Evolutionary conservation across 1,140 invertebrate genomes (phyloP).

Genomic region (Monochamus saltuarius): DNA sequence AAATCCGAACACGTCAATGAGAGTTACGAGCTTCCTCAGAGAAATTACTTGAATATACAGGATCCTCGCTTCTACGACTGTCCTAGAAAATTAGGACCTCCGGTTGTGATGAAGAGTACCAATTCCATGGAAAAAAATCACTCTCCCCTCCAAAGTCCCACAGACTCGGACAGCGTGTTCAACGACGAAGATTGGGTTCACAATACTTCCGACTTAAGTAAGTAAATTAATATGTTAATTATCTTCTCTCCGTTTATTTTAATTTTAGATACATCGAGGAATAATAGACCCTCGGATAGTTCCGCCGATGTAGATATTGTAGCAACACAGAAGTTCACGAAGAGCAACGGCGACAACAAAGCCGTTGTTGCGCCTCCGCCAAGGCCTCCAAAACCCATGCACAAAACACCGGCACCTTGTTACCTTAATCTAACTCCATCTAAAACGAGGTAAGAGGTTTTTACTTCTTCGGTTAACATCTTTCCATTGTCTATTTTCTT

Average conservation of each 20-base stretch:
- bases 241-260: no score
- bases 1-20: conserved; percentile 31
- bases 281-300: conserved; percentile 53
- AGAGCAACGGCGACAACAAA: conserved; percentile 48
- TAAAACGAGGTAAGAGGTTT: conserved; percentile 33
- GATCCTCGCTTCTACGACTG: conserved; percentile 59
- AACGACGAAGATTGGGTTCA: conserved; percentile 60
- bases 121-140: conserved; percentile 25
- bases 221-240: no score
- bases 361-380: conserved; percentile 60
- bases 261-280: conserved; percentile 24
- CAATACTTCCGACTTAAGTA: conserved; percentile 31
- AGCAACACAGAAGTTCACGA: conserved; percentile 60
- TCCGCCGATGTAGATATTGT: conserved; percentile 58
- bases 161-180: conserved; percentile 61
- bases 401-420: conserved; percentile 55
- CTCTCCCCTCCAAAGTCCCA: conserved; percentile 57
- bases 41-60: conserved; percentile 43
- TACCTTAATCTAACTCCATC: conserved; percentile 56
- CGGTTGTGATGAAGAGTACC: neutral
- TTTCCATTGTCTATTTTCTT: neutral
- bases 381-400: conserved; percentile 74
- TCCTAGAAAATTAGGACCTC: conserved; percentile 50
- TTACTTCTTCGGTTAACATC: neutral
- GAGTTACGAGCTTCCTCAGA: conserved; percentile 36